These are phyloP conservation scores for Selenia dentaria DNA, from an alignment of 2,888 invertebrate genomes.

Conservation along the genomic window DNA sequence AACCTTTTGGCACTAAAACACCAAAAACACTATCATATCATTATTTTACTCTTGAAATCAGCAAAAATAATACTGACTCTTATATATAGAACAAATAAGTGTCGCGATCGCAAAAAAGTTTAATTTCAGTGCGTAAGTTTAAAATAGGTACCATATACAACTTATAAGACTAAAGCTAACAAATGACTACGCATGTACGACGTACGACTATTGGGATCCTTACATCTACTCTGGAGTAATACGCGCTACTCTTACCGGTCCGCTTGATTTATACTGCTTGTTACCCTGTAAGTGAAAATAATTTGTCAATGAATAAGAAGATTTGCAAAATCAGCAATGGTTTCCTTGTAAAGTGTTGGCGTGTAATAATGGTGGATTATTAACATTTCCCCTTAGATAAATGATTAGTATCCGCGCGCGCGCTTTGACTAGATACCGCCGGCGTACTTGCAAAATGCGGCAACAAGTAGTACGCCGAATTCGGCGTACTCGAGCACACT, in stretches of 20 bases:
- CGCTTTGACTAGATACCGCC: too few species aligned
- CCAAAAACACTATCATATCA: constrained; percentile 1
- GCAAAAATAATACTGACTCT: not conserved
- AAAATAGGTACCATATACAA: constrained; percentile 35
- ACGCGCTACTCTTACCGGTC: constrained; percentile 40
- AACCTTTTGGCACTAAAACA: constrained; percentile 50
- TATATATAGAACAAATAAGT: constrained; percentile 4
- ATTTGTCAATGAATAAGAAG: too few species aligned
- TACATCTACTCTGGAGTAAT: constrained; percentile 45
- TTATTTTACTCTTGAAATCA: not conserved
- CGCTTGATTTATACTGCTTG: constrained; percentile 43
- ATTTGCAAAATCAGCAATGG: too few species aligned
- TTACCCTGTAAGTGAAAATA: constrained; percentile 65
- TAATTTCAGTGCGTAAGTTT: constrained; percentile 17
- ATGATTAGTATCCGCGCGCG: too few species aligned
- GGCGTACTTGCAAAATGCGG: too few species aligned
- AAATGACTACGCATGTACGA: constrained; percentile 70
- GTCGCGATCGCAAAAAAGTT: not conserved
- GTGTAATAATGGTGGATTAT: too few species aligned
- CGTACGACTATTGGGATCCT: constrained; percentile 53
- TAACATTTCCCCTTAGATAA: too few species aligned
- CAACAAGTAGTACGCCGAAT: too few species aligned
- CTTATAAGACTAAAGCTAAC: constrained; percentile 60
- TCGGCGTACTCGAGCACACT: too few species aligned
- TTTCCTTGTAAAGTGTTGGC: too few species aligned